phyloP scores from a whole-genome alignment of 2,888 invertebrate genomes.

The Timandra comae region DNA sequence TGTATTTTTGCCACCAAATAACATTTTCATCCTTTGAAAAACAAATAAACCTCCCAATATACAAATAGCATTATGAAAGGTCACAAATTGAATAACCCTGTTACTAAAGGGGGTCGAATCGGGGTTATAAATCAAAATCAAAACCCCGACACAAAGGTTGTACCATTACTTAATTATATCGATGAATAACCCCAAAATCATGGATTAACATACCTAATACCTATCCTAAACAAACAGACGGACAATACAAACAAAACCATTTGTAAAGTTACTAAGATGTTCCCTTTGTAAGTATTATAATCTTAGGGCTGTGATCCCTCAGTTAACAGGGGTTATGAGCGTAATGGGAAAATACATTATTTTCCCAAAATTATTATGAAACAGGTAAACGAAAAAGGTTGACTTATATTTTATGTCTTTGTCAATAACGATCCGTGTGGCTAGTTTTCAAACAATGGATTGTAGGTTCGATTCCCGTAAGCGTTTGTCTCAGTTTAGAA shows the following conservation, averaged over 20 bases:
- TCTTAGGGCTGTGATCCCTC: constrained; percentile 1
- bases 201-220: constrained; percentile 7
- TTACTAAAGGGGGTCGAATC: too few relatives aligned
- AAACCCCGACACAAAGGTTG: too few relatives aligned
- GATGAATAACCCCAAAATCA: not conserved
- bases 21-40: too few relatives aligned
- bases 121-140: too few relatives aligned
- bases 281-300: constrained; percentile 9
- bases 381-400: not conserved
- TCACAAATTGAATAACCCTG: too few relatives aligned
- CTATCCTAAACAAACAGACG: constrained; percentile 25
- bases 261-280: constrained; percentile 21
- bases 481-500: too few relatives aligned
- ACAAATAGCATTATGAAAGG: too few relatives aligned
- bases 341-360: not conserved
- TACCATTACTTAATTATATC: not conserved
- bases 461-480: too few relatives aligned
- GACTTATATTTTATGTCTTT: not conserved
- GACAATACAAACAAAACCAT: constrained; percentile 26
- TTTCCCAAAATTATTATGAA: not conserved
- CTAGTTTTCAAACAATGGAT: too few relatives aligned
- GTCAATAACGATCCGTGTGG: not conserved
- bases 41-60: too few relatives aligned
- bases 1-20: too few relatives aligned
- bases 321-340: not conserved